Percentiles rank a stretch among this genome's conserved stretches.
Evolutionary conservation across 2,888 invertebrate species (phyloP).

Genomic region (Caenorhabditis angaria): DNA sequence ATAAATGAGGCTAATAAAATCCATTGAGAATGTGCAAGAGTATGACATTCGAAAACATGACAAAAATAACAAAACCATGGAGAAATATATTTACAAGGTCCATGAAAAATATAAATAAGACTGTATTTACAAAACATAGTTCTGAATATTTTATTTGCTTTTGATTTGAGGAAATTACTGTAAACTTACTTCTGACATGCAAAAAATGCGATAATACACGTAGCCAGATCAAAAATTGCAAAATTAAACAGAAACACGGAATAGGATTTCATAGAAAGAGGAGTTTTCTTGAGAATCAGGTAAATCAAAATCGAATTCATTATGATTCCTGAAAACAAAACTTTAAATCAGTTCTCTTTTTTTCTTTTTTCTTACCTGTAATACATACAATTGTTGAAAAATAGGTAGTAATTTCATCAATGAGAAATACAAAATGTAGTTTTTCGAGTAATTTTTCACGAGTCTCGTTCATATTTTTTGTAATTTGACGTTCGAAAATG

Average conservation of each 20-base stretch:
- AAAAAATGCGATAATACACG: conserved; percentile 34
- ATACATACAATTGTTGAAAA: conserved; percentile 20
- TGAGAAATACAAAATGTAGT: conserved; percentile 13
- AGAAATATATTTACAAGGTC: conserved; percentile 27
- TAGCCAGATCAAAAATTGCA: conserved; percentile 41
- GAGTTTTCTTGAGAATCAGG: conserved; percentile 30
- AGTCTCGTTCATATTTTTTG: background rate
- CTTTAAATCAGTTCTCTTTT: background rate
- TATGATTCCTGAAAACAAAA: conserved; percentile 13
- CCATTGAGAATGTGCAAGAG: conserved; percentile 47
- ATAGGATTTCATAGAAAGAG: conserved; percentile 28
- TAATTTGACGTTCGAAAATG: background rate
- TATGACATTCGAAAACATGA: conserved; percentile 43
- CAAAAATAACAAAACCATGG: conserved; percentile 41
- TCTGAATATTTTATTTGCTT: conserved; percentile 14
- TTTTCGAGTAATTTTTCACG: conserved; percentile 1
- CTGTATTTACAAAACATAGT: conserved; percentile 40
- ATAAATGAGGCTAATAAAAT: conserved; percentile 38
- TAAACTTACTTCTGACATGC: conserved; percentile 29
- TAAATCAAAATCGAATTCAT: conserved; percentile 23
- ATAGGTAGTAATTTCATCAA: conserved; percentile 19
- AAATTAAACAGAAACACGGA: conserved; percentile 41
- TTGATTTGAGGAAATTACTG: too few relatives aligned
- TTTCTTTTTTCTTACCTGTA: conserved; percentile 14
- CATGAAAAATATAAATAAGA: conserved; percentile 42